phyloP scores from a whole-genome alignment of 2,888 invertebrate genomes.

The Glomeris marginata region DNA sequence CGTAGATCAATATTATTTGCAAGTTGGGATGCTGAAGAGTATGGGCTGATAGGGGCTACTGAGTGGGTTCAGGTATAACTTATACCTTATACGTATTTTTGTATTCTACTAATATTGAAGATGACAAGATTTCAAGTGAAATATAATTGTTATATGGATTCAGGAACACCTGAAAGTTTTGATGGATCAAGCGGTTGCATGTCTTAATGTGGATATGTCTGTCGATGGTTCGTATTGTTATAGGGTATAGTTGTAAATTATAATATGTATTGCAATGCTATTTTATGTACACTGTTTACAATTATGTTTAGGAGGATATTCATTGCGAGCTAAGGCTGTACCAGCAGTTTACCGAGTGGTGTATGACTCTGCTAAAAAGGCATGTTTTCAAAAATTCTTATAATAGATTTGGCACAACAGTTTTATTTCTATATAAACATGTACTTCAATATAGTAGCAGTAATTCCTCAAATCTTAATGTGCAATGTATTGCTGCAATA shows the following conservation, averaged over 20 bases:
- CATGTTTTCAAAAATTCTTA: neutral
- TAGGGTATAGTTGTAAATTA: too few species aligned
- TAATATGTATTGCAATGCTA: too few species aligned
- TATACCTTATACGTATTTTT: too few species aligned
- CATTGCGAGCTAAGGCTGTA: conserved; percentile 15
- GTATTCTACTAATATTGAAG: too few species aligned
- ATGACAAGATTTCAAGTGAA: too few species aligned
- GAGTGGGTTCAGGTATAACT: conserved; percentile 34
- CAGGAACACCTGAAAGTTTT: conserved; percentile 20
- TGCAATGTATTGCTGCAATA: too few species aligned
- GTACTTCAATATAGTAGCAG: too few species aligned
- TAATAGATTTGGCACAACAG: too few species aligned
- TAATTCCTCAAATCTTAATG: too few species aligned
- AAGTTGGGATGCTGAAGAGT: conserved; percentile 38
- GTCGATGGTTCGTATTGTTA: conserved; percentile 2
- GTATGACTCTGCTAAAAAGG: conserved; percentile 28
- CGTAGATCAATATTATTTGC: conserved; percentile 33
- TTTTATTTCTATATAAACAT: too few species aligned
- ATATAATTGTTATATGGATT: neutral
- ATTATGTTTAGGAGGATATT: conserved; percentile 16
- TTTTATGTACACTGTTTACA: too few species aligned
- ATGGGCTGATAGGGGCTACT: conserved; percentile 34
- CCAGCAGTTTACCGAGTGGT: conserved; percentile 28
- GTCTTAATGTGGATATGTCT: conserved; percentile 20
- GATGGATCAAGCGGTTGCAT: conserved; percentile 17